Evolutionary conservation across 2,888 invertebrate species (phyloP), one percentile per base, ranked within the genome.

Genomic region (Pammene fasciana): DNA sequence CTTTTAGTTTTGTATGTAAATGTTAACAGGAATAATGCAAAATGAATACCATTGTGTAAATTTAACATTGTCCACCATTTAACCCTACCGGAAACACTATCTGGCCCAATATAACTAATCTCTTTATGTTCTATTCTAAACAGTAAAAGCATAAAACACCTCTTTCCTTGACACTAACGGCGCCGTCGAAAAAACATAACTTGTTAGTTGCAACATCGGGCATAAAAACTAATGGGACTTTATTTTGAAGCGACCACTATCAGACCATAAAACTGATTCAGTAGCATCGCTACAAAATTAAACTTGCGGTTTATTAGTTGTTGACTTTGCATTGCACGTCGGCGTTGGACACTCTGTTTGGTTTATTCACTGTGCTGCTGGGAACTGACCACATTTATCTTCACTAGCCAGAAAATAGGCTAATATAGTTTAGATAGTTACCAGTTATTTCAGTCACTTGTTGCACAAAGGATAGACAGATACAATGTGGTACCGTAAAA

Each of bases 181-280:
- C 66, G 73, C 70, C 67, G 73, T 70, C 70, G 72, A 71, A 71
- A 73, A 72, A 74, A 73, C 74, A 76, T 76, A 75, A 76, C 75
- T 74, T 75, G 75, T 75, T 71, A 66, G 74, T 79, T 78, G 75
- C 79, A 73, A 78, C 76, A 76, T 72, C 60, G 52, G 77, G 78
- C 81, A 80, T 87, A 84, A 88, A 88, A 88, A 86, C 82, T 86
- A 86, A 88, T 87, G 86, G 83, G 73, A 74, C 78, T 77, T 82
- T 85, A 84, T 82, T 82, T 79, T 74, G 76, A 73, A 76, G 76
- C 77, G 79, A 81, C 80, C 83, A 79, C 83, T 78, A 79, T 82
- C 79, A 75, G 78, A 75, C 78, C 76, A 79, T 85, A 80, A 84
- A 83, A 80, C 76, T 79, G 76, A 75, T 72, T 68, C 73, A 74